phyloP scores from a whole-genome alignment of 2,113 vertebrate genomes.

The Ahaetulla prasina region DNA sequence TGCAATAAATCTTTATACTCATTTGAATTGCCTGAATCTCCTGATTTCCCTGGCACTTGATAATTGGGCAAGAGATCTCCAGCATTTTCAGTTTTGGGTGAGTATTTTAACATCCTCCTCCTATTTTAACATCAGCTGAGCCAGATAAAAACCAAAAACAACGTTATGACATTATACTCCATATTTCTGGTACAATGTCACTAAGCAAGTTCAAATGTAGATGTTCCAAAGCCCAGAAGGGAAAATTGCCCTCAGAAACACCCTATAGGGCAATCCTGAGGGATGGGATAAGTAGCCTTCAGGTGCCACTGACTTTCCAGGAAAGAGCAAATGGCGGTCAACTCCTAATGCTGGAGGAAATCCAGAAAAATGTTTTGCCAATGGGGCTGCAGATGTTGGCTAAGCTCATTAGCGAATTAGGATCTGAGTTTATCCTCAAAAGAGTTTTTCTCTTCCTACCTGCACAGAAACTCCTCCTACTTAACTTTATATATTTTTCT shows the following conservation, averaged over 20 bases:
- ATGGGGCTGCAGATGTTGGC: background rate
- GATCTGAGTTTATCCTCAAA: background rate
- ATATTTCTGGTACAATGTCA: background rate
- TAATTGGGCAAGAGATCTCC: too few species aligned
- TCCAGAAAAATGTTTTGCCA: background rate
- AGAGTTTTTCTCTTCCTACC: background rate
- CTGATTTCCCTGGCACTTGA: too few species aligned
- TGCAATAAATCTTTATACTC: too few species aligned
- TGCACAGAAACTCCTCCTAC: background rate
- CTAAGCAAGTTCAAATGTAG: background rate
- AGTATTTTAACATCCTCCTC: too few species aligned
- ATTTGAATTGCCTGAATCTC: too few species aligned
- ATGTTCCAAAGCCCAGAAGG: background rate
- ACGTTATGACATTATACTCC: background rate
- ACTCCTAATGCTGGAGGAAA: background rate
- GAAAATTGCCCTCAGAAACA: background rate
- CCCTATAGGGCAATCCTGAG: background rate
- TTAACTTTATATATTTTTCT: too few species aligned
- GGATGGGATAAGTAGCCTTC: background rate
- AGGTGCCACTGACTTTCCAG: background rate
- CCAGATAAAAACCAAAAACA: background rate
- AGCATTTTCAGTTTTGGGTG: too few species aligned
- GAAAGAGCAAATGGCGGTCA: background rate
- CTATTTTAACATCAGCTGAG: too few species aligned
- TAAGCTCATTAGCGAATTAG: background rate